These are phyloP conservation scores for Monopis laevigella DNA, from an alignment of 2,888 invertebrate genomes.

Conservation along the genomic window DNA sequence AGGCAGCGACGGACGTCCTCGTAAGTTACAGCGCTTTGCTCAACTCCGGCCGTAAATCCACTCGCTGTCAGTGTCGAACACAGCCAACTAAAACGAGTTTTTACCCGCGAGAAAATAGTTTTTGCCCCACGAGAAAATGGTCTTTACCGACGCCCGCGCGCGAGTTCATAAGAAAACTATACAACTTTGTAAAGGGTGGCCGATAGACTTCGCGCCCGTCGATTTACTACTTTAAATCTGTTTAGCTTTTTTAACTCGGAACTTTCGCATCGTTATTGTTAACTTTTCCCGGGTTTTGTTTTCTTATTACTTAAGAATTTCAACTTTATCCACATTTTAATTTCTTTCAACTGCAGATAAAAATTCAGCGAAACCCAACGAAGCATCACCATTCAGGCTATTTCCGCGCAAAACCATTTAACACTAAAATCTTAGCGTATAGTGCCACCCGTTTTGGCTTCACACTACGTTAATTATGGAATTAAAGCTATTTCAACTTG, in stretches of 20 bases:
- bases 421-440: neutral
- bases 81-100: slow-evolving; percentile 29
- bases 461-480: slow-evolving; percentile 38
- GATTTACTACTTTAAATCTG: slow-evolving; percentile 11
- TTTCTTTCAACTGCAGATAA: neutral
- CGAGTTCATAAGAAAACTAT: slow-evolving; percentile 13
- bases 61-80: slow-evolving; percentile 33
- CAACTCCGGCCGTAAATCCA: slow-evolving; percentile 29
- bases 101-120: slow-evolving; percentile 18
- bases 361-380: slow-evolving; percentile 3
- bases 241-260: slow-evolving; percentile 11
- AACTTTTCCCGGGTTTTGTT: neutral
- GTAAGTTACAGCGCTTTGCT: slow-evolving; percentile 9
- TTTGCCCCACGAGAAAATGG: slow-evolving; percentile 17
- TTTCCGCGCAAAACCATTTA: slow-evolving; percentile 10
- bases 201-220: slow-evolving; percentile 11
- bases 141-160: slow-evolving; percentile 6
- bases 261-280: slow-evolving; percentile 17
- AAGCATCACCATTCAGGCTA: slow-evolving; percentile 16
- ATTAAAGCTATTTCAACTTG: slow-evolving; percentile 35
- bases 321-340: neutral
- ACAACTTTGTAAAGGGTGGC: slow-evolving; percentile 12
- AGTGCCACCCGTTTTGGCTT: slow-evolving; percentile 26
- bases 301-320: neutral
- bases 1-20: slow-evolving; percentile 9